Conservation (phyloP, 2,888 invertebrate species). For the Blastobasis adustella region DNA sequence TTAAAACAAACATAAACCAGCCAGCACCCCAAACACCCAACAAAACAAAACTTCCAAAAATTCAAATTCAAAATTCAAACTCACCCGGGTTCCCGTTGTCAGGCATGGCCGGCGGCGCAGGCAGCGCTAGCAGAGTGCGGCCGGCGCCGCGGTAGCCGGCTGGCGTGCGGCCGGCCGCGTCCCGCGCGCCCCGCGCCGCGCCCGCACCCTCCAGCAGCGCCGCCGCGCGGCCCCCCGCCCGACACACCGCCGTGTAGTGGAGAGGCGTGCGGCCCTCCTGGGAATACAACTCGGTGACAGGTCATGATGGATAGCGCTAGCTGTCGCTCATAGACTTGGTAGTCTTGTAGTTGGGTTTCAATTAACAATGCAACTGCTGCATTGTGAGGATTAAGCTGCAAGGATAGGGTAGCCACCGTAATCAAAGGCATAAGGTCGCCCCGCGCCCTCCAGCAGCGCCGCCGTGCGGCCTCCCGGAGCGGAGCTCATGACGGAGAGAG, state of each 20-base stretch:
- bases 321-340: too few species aligned
- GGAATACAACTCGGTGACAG: too few species aligned
- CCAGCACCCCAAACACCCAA: too few species aligned
- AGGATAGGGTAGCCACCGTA: too few species aligned
- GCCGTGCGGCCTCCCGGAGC: slow-evolving; percentile 84
- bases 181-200: slow-evolving; percentile 86
- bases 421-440: slow-evolving; percentile 31
- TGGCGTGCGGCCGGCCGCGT: slow-evolving; percentile 77
- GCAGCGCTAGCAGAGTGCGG: slow-evolving; percentile 53
- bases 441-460: slow-evolving; percentile 84
- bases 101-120: slow-evolving; percentile 41
- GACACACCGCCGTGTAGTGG: slow-evolving; percentile 88
- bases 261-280: slow-evolving; percentile 80
- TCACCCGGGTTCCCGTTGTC: slow-evolving; percentile 43
- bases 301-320: too few species aligned
- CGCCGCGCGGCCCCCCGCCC: slow-evolving; percentile 84
- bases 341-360: too few species aligned
- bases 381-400: too few species aligned
- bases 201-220: slow-evolving; percentile 86
- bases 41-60: background rate
- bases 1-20: too few species aligned
- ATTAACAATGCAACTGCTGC: too few species aligned
- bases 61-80: slow-evolving; percentile 13
- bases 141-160: slow-evolving; percentile 55
- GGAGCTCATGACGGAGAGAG: too few species aligned